Base-by-base conservation (phyloP, 1,140 invertebrate species). In the Grapholita molesta region DNA sequence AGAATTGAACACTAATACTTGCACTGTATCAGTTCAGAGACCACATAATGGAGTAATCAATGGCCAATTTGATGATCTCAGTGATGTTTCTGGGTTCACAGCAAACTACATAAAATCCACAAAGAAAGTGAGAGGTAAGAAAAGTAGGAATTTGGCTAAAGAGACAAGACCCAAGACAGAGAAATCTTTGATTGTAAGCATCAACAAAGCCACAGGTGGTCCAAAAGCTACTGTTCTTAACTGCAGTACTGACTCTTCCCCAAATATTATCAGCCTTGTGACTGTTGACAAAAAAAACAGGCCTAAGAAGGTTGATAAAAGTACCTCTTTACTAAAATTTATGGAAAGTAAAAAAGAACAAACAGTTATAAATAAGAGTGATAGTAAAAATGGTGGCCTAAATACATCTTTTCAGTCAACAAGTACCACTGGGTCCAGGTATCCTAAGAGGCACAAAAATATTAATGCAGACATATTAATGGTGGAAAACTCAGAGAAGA, bases 81-180 rank as follows among this genome's bases (percentile, higher is more conserved):
- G 89, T 83, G 89, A 91, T 81, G 82, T 91, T 9, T 91, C 89
- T 42, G 89, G 89, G 2, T 88, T 91, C 33, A 91, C 89, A 53
- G 89, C 89, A 3, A 91, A 88, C 68, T 91, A 91, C 67, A 91
- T 91, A 9, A 77, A 88, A 15, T 91, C 89, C 8, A 90, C 89
- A 3, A 91, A 91, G 73, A 89, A 88, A 71, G 68, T 81, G 12
- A 83, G 80, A 66, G 81, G 71, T 67, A 86, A 84, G 70, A 67
- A 69, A 5, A 83, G 38, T 67, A 80, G 82, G 57, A 84, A 76
- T 32, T 66, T 84, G 12, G 73, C 80, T 0, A 88, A 85, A 64
- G 78, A 84, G 52, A 79, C 82, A n/a, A 74, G 79, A 42, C 70
- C 75, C 30, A 80, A 76, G 42, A 70, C 78, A 48, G 76, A 72